Base-by-base conservation (phyloP, 1,140 invertebrate species). In the Palaemon carinicauda region DNA sequence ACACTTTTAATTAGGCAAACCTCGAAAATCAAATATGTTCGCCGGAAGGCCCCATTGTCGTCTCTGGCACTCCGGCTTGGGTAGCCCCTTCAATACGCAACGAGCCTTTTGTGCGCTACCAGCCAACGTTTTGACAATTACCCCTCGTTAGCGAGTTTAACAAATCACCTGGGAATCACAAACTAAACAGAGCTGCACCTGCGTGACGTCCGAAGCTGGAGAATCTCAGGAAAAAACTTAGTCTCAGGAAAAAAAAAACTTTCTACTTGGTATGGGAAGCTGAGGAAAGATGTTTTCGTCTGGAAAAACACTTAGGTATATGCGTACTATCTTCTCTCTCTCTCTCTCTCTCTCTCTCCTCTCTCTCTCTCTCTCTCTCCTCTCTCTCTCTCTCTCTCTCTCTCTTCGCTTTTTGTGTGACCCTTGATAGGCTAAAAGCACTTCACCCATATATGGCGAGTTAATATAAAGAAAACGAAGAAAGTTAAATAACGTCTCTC, bases 111-210 rank as follows among this genome's bases (percentile, higher is more conserved):
- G 71, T 85, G 83, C 75, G 21, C 21, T 33, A 19, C 71, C 71
- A 33, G 71, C 80, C 74, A 71, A 88, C 80, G 87, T 88, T 88
- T 88, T 88, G 87, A 88, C 87, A 88, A 88, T 88, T 88, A 88
- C 87, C 19, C 80, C 87, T 88, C 87, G 87, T 88, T 88, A 88
- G 80, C 87, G 80, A 88, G 87, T 82, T 88, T 88, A 88, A 88
- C 87, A 88, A 88, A 88, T 88, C 87, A 88, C 80, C 74, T 65
- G 87, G 87, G 87, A 88, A 69, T 15, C 14, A 10, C 29, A 33
- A 29, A n/a, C 75, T 79, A 78, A 85, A 85, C 83, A 85, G 21
- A n/a, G 53, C 83, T 50, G 75, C 53, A 51, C 75, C 75, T 69
- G 54, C 75, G 33, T 19, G 73, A 15, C 53, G 50, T 52, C 50